Evolutionary conservation across 1,140 invertebrate genomes (phyloP).

Genomic region (Oncopeltus fasciatus): DNA sequence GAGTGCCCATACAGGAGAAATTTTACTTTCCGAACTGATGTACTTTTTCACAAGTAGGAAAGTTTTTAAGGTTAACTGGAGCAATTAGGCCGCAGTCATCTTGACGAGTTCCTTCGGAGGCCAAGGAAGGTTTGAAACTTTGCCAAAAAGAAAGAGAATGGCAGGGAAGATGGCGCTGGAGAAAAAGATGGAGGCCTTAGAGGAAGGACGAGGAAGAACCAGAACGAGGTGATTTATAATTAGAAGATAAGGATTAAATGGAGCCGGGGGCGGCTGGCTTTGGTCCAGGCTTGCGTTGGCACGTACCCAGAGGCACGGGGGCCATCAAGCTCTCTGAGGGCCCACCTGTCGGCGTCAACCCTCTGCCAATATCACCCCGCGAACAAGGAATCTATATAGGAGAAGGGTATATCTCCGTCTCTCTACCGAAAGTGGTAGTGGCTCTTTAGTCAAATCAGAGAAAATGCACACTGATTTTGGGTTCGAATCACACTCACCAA

Average conservation of each 20-base stretch:
- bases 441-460: too few species aligned
- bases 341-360: not conserved
- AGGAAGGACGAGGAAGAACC: not conserved
- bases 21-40: too few species aligned
- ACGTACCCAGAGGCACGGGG: not conserved
- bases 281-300: not conserved
- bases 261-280: not conserved
- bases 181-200: not conserved
- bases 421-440: too few species aligned
- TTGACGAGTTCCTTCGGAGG: not conserved
- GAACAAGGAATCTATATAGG: too few species aligned
- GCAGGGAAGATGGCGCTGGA: not conserved
- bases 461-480: too few species aligned
- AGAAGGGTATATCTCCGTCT: not conserved
- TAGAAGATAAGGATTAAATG: not conserved
- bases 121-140: not conserved
- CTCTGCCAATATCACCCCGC: too few species aligned
- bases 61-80: too few species aligned
- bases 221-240: not conserved
- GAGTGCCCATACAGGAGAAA: too few species aligned
- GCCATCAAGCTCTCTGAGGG: not conserved
- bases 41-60: too few species aligned
- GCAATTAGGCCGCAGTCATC: slow-evolving; percentile 56
- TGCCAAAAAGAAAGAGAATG: not conserved
- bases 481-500: too few species aligned